Evolutionary conservation across 1,140 invertebrate genomes (phyloP), one percentile per base, ranked within the genome.

Genomic region (Drosophila subobscura): DNA sequence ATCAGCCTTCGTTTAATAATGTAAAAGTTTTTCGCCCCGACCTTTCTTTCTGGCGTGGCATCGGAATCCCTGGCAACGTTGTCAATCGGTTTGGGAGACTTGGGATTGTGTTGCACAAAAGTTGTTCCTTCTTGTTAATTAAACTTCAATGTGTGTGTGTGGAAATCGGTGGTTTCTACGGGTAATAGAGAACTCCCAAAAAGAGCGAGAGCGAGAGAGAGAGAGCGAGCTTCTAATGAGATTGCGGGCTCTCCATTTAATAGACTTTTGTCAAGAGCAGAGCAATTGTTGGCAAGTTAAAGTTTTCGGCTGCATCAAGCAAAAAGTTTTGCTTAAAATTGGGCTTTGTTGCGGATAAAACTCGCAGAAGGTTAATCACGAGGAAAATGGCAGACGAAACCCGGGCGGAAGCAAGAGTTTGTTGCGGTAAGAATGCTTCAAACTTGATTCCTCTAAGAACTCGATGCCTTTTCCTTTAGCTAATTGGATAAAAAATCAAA

Each of bases 121-220:
- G 61, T 81, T 81, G 70, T 74, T 50, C 60, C 58, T 68, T 67
- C 68, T 63, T 78, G 79, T 83, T 77, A 83, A 83, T 83, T 78
- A 83, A 81, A 81, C 63, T 77, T 81, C 63, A 81, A 81, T 81
- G 67, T 55, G 77, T 77, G 72, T 5, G 33, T 37, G 33, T 37
- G 33, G 10, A 12, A 37, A 37, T 56, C 47, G 57, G 57, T 46
- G 40, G 51, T 61, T 70, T 72, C 61, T 59, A 59, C 41, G 40
- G 59, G 44, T 64, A 71, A 52, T 71, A 40, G 65, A 60, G 46
- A 70, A 46, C 51, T 44, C 42, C 64, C 64, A 54, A 70, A 66
- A 68, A 68, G 63, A 41, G 63, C 63, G 33, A 77, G 55, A 63
- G 42, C 25, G 33, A 2, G 50, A 16, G n/a, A 33, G 29, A 10